Evolutionary conservation across 2,113 vertebrate genomes (phyloP), one percentile per base, ranked within the genome.

Genomic region (Lampris incognitus): DNA sequence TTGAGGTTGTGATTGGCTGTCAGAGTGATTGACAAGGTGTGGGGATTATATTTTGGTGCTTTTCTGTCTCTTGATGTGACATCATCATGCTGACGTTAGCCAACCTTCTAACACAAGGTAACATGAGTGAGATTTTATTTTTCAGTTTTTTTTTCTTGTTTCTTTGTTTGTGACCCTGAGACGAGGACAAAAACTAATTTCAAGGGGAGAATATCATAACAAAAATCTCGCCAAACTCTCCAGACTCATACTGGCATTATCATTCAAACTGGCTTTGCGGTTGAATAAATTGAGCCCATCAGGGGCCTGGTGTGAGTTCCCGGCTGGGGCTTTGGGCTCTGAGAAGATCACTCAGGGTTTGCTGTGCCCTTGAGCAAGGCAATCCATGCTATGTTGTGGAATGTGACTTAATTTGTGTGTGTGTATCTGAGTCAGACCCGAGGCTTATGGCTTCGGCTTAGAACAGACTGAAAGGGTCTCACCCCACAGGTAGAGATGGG

Each of bases 201-300:
- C 5, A 10, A 24, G 54, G 24, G 54, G 37, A 41, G 8, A 24
- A 13, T 42, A 63, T 52, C 62, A 2, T 6, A 59, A 61, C 37
- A 7, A 41, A 71, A 5, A 40, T 44, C 48, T 13, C 3, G 9
- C 1, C 11, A 9, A 66, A 67, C 39, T 51, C 7, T 9, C 64
- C 69, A 50, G 37, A 36, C 24, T 49, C 0, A 41, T n/a, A 52
- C 54, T 60, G 70, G 64, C 48, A 40, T 9, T 58, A 44, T 78
- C 54, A 6, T 74, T 72, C 70, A 62, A 40, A 7, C 39, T 62
- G 69, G 56, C 55, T 65, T 57, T 84, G 52, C 49, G 13, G 65
- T 64, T 74, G 82, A 81, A 85, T 83, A 77, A 62, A 85, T 80
- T 82, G 2, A 13, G 67, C 69, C 74, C 74, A 69, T 86, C 69